Evolutionary conservation across 1,140 invertebrate species (phyloP).

Genomic region (Xylocopa sonorina): DNA sequence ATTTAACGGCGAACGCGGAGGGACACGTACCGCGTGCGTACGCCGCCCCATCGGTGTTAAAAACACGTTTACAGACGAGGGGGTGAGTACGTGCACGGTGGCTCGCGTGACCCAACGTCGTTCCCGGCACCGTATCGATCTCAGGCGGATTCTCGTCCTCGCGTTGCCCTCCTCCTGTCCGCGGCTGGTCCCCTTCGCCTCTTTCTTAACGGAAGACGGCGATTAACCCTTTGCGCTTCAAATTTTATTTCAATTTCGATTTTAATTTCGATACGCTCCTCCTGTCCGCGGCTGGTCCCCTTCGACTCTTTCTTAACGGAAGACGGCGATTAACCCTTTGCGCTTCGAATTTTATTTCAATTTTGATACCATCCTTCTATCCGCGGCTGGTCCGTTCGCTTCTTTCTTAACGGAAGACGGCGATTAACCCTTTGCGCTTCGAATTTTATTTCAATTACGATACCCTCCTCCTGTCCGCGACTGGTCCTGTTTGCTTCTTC

Average conservation of each 20-base stretch:
- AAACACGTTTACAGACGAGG: neutral
- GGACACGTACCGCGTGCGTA: neutral
- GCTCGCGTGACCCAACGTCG: neutral
- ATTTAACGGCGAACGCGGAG: conserved; percentile 52
- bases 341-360: no score
- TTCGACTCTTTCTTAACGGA: neutral
- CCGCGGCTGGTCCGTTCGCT: neutral
- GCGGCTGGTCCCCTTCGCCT: neutral
- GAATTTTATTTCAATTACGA: no score
- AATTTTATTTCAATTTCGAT: no score
- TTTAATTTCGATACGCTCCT: neutral
- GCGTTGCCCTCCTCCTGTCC: neutral
- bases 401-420: neutral
- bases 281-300: no score
- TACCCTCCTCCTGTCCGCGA: no score
- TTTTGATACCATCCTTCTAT: neutral
- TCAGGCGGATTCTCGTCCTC: neutral
- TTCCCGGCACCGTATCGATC: neutral
- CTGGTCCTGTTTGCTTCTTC: no score
- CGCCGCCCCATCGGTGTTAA: neutral
- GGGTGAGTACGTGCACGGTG: neutral
- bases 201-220: neutral
- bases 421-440: no score
- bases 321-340: neutral
- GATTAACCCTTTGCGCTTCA: no score